A percentile compares a stretch with the other conserved stretches of the same genome.
Conservation (phyloP, 2,797 vertebrate species). For the Peromyscus attwateri region DNA sequence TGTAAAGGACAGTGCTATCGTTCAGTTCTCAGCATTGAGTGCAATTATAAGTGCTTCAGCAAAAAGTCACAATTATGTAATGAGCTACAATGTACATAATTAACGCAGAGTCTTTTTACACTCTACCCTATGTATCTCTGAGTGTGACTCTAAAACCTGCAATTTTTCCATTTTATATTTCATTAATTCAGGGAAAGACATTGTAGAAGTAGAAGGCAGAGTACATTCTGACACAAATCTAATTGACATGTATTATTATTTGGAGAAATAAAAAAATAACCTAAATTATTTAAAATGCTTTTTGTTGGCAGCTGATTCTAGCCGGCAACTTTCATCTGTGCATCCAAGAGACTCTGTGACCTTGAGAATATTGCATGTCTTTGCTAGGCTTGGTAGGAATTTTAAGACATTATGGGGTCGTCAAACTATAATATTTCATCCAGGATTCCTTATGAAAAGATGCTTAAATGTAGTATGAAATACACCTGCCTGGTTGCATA, state of each 20-base stretch:
- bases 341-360: slow-evolving; percentile 26
- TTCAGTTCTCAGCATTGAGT: neutral
- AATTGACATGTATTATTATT: slow-evolving; percentile 67
- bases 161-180: slow-evolving; percentile 72
- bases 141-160: slow-evolving; percentile 57
- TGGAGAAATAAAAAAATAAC: slow-evolving; percentile 44
- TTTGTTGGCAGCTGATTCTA: neutral
- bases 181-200: slow-evolving; percentile 64
- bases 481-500: neutral
- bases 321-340: neutral
- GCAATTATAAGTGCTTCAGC: neutral
- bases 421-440: neutral
- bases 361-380: slow-evolving; percentile 10
- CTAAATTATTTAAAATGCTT: slow-evolving; percentile 63
- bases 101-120: slow-evolving; percentile 51
- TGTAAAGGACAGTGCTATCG: slow-evolving; percentile 27
- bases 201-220: slow-evolving; percentile 28
- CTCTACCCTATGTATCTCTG: slow-evolving; percentile 21
- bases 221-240: slow-evolving; percentile 63
- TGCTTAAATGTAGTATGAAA: neutral
- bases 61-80: slow-evolving; percentile 53
- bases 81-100: slow-evolving; percentile 46
- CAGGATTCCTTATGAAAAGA: neutral
- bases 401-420: neutral
- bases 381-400: slow-evolving; percentile 14